phyloP scores from a whole-genome alignment of 2,888 invertebrate genomes.

The Seladonia tumulorum region DNA sequence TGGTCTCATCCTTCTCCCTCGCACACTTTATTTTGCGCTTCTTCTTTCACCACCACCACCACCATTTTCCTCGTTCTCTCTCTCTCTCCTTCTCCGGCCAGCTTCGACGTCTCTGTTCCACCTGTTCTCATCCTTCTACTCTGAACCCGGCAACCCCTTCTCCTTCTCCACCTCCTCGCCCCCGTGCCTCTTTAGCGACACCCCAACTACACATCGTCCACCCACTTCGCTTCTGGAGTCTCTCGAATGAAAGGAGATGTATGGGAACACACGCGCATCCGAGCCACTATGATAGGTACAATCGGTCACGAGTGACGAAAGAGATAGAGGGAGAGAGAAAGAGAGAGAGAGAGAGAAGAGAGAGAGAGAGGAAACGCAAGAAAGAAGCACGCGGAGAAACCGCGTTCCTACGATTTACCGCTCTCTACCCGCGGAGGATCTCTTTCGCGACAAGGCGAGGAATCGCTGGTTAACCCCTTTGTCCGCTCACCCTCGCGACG shows the following conservation, averaged over 20 bases:
- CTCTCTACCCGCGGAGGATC: conserved; percentile 34
- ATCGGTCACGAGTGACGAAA: conserved; percentile 62
- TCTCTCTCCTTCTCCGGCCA: conserved; percentile 29
- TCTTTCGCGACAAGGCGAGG: conserved; percentile 48
- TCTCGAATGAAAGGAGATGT: conserved; percentile 69
- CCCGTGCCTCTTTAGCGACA: conserved; percentile 42
- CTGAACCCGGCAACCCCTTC: conserved; percentile 20
- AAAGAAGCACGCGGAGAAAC: conserved; percentile 48
- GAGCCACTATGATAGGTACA: conserved; percentile 67
- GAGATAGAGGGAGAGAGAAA: neutral
- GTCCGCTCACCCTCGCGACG: conserved; percentile 44
- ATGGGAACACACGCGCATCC: conserved; percentile 67
- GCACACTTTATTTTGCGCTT: conserved; percentile 12
- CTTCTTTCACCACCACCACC: conserved; percentile 17
- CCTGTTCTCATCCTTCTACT: conserved; percentile 20
- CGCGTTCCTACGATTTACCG: conserved; percentile 54
- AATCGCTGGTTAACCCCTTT: conserved; percentile 59
- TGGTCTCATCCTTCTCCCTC: neutral
- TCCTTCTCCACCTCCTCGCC: conserved; percentile 26
- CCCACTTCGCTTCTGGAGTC: conserved; percentile 62
- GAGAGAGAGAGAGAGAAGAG: conserved; percentile 20
- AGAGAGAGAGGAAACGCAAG: conserved; percentile 27
- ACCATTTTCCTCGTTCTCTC: conserved; percentile 28
- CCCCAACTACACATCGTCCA: conserved; percentile 57
- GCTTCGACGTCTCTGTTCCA: conserved; percentile 4